Conservation (phyloP, 2,888 invertebrate genomes). For the Arge pagana region DNA sequence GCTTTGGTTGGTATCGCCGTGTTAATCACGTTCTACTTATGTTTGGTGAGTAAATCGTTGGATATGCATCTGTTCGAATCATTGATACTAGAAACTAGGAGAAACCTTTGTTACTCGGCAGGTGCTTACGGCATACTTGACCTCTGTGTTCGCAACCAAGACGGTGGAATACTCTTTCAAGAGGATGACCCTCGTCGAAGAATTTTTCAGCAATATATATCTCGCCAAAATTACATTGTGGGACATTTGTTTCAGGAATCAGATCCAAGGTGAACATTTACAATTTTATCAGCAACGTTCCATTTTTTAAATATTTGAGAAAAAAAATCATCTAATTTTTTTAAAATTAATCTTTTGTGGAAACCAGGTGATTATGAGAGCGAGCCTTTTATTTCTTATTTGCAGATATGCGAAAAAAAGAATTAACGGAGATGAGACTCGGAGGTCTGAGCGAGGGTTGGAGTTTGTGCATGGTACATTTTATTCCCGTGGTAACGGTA, state of each 20-base stretch:
- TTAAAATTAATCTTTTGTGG: constrained; percentile 28
- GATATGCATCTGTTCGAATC: constrained; percentile 7
- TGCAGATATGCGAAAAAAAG: constrained; percentile 33
- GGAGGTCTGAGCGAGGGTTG: constrained; percentile 41
- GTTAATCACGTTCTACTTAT: constrained; percentile 56
- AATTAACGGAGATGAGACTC: constrained; percentile 36
- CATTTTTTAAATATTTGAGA: constrained; percentile 7
- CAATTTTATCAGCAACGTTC: constrained; percentile 7
- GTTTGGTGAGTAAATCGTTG: constrained; percentile 28
- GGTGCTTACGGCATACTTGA: constrained; percentile 40
- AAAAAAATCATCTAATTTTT: constrained; percentile 5
- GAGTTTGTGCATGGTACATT: constrained; percentile 40
- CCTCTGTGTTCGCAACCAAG: constrained; percentile 38
- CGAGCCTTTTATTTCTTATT: not conserved
- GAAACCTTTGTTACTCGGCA: constrained; percentile 23
- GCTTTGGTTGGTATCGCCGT: constrained; percentile 59
- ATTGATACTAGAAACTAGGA: constrained; percentile 15
- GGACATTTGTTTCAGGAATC: constrained; percentile 38
- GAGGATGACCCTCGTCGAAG: constrained; percentile 39
- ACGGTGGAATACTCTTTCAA: constrained; percentile 39
- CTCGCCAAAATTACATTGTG: constrained; percentile 40
- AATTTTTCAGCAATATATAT: constrained; percentile 41
- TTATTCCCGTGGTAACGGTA: constrained; percentile 38
- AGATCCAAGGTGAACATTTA: constrained; percentile 34
- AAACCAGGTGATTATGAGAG: not conserved